phyloP scores from a whole-genome alignment of 1,140 invertebrate species.

The Danaus plexippus region DNA sequence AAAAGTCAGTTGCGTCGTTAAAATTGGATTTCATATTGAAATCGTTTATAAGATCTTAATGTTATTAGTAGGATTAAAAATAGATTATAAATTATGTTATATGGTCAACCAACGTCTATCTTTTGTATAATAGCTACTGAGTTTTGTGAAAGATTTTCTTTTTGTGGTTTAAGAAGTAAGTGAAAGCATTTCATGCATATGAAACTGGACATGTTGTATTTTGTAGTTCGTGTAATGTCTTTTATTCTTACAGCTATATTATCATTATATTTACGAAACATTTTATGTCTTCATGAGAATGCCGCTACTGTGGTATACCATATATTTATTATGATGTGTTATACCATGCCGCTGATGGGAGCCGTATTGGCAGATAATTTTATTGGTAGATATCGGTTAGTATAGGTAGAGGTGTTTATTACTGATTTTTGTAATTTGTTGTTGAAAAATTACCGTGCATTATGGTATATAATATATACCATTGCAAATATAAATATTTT shows the following conservation, averaged over 20 bases:
- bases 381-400: constrained; percentile 83
- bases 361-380: constrained; percentile 86
- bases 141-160: constrained; percentile 91
- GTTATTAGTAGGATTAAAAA: no score
- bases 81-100: constrained; percentile 24
- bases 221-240: constrained; percentile 3
- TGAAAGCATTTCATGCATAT: constrained; percentile 17
- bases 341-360: constrained; percentile 83
- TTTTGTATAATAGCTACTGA: constrained; percentile 90
- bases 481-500: no score
- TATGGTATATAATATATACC: no score
- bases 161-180: constrained; percentile 88
- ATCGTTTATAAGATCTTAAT: no score
- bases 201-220: background rate
- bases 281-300: constrained; percentile 71
- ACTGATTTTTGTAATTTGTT: no score
- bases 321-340: constrained; percentile 84
- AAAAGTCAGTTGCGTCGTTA: no score
- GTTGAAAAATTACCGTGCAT: no score
- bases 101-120: constrained; percentile 75
- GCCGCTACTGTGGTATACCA: constrained; percentile 83
- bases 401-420: background rate
- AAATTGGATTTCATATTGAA: no score
- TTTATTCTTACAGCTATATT: constrained; percentile 77
- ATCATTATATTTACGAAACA: constrained; percentile 81